Evolutionary conservation across 2,113 vertebrate genomes (phyloP), one percentile per base, ranked within the genome.

Genomic region (Falco punctatus): DNA sequence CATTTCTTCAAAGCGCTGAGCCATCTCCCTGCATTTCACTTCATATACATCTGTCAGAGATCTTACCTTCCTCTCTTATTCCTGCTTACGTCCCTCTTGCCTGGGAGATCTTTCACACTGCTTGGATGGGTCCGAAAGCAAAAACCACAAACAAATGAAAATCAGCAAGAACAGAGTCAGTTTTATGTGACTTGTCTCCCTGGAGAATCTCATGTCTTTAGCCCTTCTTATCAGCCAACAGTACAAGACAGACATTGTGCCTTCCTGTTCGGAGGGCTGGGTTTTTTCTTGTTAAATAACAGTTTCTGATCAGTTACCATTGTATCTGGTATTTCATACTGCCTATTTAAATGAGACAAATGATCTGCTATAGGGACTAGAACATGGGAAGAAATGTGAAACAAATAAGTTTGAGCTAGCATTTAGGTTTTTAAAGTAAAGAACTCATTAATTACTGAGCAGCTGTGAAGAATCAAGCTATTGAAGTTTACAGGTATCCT

Each of bases 1-100:
- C 54, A 28, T 23, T 97, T 94, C 94, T 81, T 95, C 87, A 69
- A 93, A 92, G 49, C 91, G 35, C 66, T 20, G 5, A 94, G 51
- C 48, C 88, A 88, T 79, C 42, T 96, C 87, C 62, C 73, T 78
- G 54, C 48, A 10, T 91, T 93, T 92, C 33, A 62, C 49, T 91
- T 81, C 71, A 58, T 40, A 16, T 8, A 7, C 18, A 32, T 70
- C 40, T 61, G 49, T 23, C 5, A 6, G 46, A 90, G n/a, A 93
- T 42, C 11, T 61, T 61, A 65, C 40, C 49, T 72, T 74, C 20
- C 22, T 26, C 19, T 84, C 90, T 90, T 58, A 78, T 64, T 81
- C 26, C 61, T 54, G 23, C 27, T 33, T 33, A n/a, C 2, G 9
- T 35, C 6, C 6, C 19, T n/a, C 42, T 28, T 1, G 1, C 30